These are phyloP conservation scores for Semibalanus balanoides DNA, from an alignment of 1,140 invertebrate genomes.

Conservation along the genomic window DNA sequence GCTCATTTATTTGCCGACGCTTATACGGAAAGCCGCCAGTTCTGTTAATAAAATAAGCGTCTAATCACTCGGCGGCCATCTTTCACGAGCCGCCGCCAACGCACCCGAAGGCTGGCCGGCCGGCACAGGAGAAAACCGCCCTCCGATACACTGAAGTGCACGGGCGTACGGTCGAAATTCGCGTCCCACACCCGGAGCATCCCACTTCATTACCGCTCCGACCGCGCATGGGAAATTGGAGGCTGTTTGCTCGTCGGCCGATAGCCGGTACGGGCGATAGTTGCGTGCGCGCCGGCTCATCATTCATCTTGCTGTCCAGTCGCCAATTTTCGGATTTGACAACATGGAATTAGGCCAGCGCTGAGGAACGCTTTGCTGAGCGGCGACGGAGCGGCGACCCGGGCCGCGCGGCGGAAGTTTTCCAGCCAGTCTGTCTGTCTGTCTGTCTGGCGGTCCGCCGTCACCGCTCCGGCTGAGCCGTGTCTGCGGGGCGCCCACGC, in stretches of 20 bases:
- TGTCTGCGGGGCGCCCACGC: too few species aligned
- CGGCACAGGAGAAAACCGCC: background rate
- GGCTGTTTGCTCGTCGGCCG: background rate
- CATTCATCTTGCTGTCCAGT: background rate
- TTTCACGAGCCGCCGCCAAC: background rate
- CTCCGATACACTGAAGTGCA: background rate
- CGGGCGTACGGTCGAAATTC: background rate
- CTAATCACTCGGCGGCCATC: background rate
- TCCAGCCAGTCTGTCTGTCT: too few species aligned
- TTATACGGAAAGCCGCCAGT: background rate
- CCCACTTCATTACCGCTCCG: background rate
- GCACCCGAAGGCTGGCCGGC: background rate
- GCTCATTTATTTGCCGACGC: background rate
- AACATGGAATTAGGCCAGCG: conserved; percentile 1
- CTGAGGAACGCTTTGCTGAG: background rate
- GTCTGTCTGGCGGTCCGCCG: too few species aligned
- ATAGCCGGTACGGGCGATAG: background rate
- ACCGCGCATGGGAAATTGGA: background rate
- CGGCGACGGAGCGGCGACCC: too few species aligned
- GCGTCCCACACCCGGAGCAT: background rate
- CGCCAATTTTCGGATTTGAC: conserved; percentile 1
- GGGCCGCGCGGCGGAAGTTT: background rate
- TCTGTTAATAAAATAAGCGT: conserved; percentile 1
- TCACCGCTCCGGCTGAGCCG: too few species aligned
- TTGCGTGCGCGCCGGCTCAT: background rate